phyloP scores from a whole-genome alignment of 2,113 vertebrate genomes.

The Rhadina sibilatrix region DNA sequence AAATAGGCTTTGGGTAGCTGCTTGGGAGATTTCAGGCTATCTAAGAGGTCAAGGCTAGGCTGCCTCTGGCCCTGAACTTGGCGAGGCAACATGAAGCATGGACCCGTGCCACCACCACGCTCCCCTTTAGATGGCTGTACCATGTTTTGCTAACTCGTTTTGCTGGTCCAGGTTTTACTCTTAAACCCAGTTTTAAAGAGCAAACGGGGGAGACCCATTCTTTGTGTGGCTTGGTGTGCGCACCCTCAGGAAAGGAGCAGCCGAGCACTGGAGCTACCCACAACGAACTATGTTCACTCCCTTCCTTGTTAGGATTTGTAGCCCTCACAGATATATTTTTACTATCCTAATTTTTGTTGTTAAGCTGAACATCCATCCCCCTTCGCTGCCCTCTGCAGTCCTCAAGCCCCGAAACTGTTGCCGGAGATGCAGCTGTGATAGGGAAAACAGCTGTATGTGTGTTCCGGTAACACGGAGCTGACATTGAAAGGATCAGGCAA shows the following conservation, averaged over 20 bases:
- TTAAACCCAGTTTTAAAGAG: neutral
- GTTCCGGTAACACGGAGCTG: constrained; percentile 23
- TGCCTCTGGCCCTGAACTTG: constrained; percentile 23
- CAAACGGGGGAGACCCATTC: accelerated
- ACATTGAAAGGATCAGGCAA: neutral
- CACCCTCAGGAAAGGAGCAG: neutral
- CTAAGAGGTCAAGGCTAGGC: constrained; percentile 19
- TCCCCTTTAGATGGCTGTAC: neutral
- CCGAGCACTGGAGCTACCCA: neutral
- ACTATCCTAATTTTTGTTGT: neutral
- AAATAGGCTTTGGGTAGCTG: constrained; percentile 49
- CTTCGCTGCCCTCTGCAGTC: constrained; percentile 3
- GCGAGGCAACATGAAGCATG: neutral
- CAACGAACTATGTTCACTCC: neutral
- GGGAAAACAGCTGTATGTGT: constrained; percentile 13
- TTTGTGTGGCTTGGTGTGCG: accelerated
- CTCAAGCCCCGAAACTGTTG: neutral
- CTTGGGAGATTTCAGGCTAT: constrained; percentile 28
- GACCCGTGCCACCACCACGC: neutral
- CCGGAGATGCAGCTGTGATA: constrained; percentile 17
- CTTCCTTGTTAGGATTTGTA: neutral
- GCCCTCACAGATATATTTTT: neutral
- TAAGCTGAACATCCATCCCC: neutral
- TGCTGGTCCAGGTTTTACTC: neutral
- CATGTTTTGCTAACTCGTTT: neutral